Evolutionary conservation across 2,113 vertebrate genomes (phyloP).

Genomic region (Bombycilla garrulus): DNA sequence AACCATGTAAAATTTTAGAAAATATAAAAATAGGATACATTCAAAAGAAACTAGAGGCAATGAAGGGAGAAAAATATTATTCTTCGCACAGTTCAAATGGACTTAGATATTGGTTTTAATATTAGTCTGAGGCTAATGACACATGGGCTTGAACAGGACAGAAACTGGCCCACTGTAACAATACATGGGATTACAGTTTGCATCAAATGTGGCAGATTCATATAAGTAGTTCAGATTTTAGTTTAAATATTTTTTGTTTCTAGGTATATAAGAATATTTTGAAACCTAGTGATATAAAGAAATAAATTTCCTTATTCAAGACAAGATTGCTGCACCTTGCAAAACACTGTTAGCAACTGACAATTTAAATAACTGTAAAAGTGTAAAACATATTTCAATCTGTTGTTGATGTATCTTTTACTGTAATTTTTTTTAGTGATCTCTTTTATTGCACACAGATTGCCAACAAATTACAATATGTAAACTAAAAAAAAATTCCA

Average conservation of each 20-base stretch:
- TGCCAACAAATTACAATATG: not conserved
- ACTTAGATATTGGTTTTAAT: not conserved
- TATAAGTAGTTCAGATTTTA: not conserved
- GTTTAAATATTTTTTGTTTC: not conserved
- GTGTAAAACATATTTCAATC: not conserved
- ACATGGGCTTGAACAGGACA: not conserved
- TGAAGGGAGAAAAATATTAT: not conserved
- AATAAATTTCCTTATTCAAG: not conserved
- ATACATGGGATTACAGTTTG: not conserved
- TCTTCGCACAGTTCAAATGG: not conserved
- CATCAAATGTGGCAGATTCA: not conserved
- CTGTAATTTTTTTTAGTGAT: not conserved
- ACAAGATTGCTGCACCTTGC: not conserved
- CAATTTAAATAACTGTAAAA: not conserved
- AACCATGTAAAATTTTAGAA: not conserved
- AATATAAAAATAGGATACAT: not conserved
- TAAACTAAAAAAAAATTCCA: not conserved
- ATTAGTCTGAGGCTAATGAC: not conserved
- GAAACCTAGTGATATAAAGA: not conserved
- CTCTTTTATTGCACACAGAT: not conserved
- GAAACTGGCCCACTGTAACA: not conserved
- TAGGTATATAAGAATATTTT: not conserved
- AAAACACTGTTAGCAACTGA: not conserved
- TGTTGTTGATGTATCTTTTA: not conserved
- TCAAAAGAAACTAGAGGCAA: not conserved